Evolutionary conservation across 1,140 invertebrate genomes (phyloP), one percentile per base, ranked within the genome.

Genomic region (Heliothis virescens): DNA sequence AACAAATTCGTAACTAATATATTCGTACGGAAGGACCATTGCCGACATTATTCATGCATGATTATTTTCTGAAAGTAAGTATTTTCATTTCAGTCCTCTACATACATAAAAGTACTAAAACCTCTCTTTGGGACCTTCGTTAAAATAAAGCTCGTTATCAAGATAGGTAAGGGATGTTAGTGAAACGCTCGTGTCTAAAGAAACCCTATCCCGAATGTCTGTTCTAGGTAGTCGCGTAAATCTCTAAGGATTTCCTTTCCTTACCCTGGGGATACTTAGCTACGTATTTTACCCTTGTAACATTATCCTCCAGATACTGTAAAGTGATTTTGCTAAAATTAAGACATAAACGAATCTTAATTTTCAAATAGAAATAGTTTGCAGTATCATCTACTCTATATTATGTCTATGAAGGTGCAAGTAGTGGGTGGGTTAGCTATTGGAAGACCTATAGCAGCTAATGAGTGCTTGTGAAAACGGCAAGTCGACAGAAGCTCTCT

Each of bases 221-320:
- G 55, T 62, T 55, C 69, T 73, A 47, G 52, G 69, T 29, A 76
- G 7, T 50, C 11, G 48, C 48, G 41, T 82, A 82, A 82, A 82
- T 82, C 80, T 72, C 21, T 47, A 34, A 79, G 82, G 82, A 79
- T 83, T 80, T 78, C 60, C 60, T 80, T 74, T 52, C 59, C 59
- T 10, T 47, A 74, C 26, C 34, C 11, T 10, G 9, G 15, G 50
- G 72, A 53, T 53, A 18, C 59, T 73, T 57, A 41, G 26, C 29
- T 16, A 57, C 52, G 7, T 73, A 59, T 34, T 73, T 41, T 73
- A 59, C n/a, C 11, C n/a, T 12, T 16, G 50, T 29, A 72, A 59
- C 26, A 57, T 18, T 21, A n/a, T 53, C 16, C 1, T 53, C 15
- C 15, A 11, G 29, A 69, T 29, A 15, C 55, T 57, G n/a, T 72